Percentiles rank a stretch among this genome's conserved stretches.
phyloP scores from a whole-genome alignment of 2,113 vertebrate genomes.

The Uropsilus gracilis region DNA sequence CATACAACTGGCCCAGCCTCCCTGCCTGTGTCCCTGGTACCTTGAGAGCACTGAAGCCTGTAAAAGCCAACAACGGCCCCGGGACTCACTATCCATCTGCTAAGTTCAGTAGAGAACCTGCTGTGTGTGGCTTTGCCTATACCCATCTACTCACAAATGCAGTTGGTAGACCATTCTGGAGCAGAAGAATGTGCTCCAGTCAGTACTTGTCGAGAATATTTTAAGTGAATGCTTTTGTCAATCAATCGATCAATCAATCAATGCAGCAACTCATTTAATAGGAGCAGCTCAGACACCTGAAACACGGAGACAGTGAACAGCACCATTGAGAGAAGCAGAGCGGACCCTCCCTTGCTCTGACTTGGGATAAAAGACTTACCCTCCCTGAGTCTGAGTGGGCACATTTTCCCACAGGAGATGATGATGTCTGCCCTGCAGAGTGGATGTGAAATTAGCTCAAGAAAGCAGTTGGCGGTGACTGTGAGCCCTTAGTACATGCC shows the following conservation, averaged over 20 bases:
- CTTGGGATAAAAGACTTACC: neutral
- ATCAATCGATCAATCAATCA: too few relatives aligned
- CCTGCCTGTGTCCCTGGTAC: too few relatives aligned
- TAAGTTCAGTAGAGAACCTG: too few relatives aligned
- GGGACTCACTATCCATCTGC: too few relatives aligned
- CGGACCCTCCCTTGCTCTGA: neutral
- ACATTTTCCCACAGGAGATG: neutral
- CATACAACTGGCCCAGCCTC: too few relatives aligned
- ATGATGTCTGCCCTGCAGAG: neutral
- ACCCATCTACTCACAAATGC: neutral
- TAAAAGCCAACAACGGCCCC: neutral
- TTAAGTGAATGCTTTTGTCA: slow-evolving; percentile 29
- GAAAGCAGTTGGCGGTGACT: neutral
- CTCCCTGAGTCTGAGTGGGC: neutral
- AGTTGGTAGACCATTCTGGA: neutral
- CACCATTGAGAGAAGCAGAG: neutral
- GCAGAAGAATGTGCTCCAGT: neutral
- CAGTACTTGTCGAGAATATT: neutral
- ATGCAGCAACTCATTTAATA: neutral
- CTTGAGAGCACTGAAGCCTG: too few relatives aligned
- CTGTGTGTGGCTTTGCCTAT: too few relatives aligned
- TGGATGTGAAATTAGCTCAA: too few relatives aligned
- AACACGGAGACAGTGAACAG: neutral
- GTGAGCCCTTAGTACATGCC: neutral
- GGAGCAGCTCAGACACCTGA: neutral